These are phyloP conservation scores for Nipponia nippon DNA, from an alignment of 2,113 vertebrate species.

Conservation along the genomic window DNA sequence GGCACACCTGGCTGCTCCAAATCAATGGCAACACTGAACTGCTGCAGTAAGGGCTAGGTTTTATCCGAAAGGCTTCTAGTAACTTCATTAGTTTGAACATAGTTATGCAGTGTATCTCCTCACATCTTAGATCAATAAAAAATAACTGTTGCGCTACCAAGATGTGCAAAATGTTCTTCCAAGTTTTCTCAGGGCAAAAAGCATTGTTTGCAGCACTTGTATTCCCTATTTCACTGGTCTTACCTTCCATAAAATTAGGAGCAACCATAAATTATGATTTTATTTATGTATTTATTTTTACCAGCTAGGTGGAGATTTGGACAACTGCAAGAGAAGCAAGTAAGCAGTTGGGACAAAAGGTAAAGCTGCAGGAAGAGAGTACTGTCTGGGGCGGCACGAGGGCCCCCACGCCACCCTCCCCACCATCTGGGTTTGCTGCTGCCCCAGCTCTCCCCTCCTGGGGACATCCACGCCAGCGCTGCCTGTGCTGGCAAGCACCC, in stretches of 20 bases:
- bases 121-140: not conserved
- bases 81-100: not conserved
- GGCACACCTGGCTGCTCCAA: not conserved
- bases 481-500: not conserved
- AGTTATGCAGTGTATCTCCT: too few relatives aligned
- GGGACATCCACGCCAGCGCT: too few relatives aligned
- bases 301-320: not conserved
- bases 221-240: not conserved
- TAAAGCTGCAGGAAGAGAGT: not conserved
- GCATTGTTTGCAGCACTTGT: not conserved
- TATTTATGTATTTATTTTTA: not conserved
- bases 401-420: not conserved
- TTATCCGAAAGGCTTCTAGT: not conserved
- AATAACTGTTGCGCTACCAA: not conserved
- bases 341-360: not conserved
- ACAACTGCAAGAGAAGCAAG: not conserved
- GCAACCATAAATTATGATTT: not conserved
- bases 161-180: not conserved
- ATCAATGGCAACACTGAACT: not conserved
- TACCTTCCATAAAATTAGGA: not conserved
- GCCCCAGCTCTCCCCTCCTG: not conserved
- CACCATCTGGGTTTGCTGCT: not conserved
- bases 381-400: not conserved
- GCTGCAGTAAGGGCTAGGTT: fast-evolving
- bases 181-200: not conserved